Percentiles rank a stretch among this genome's conserved stretches.
These are phyloP conservation scores for Podilymbus podiceps DNA, from an alignment of 2,113 vertebrate species.

Conservation along the genomic window DNA sequence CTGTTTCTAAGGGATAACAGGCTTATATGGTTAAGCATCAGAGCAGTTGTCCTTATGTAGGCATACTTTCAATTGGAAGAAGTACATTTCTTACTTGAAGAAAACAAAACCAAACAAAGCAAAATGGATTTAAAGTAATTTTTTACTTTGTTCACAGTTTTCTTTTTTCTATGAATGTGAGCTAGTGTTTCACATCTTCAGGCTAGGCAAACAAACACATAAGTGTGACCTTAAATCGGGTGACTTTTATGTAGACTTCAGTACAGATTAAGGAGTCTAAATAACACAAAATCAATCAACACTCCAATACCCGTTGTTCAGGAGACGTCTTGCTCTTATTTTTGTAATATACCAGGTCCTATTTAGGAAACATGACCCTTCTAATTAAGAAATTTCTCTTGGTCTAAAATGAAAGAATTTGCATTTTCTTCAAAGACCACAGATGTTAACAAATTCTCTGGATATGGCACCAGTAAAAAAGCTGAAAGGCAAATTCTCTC, in stretches of 20 bases:
- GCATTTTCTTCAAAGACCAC: constrained; percentile 56
- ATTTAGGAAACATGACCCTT: not conserved
- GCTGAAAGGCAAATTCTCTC: constrained; percentile 69
- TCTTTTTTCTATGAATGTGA: not conserved
- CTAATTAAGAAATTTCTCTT: constrained; percentile 50
- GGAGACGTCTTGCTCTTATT: not conserved
- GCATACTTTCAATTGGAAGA: not conserved
- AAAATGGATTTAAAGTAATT: not conserved
- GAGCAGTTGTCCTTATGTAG: not conserved
- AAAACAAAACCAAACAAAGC: not conserved
- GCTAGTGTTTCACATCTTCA: not conserved
- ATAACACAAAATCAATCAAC: not conserved
- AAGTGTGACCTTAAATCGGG: not conserved
- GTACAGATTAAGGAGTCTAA: not conserved
- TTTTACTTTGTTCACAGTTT: not conserved
- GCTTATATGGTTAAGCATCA: not conserved
- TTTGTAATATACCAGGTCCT: not conserved
- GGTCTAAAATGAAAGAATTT: constrained; percentile 38
- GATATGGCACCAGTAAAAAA: constrained; percentile 56
- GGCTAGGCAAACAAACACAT: not conserved
- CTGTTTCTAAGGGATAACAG: not conserved
- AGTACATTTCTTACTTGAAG: not conserved
- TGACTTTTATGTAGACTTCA: not conserved
- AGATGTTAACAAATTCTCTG: constrained; percentile 63
- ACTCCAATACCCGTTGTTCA: not conserved